Percentiles rank a stretch among this genome's conserved stretches.
phyloP scores from a whole-genome alignment of 2,888 invertebrate species.

The Pyrocoelia pectoralis region DNA sequence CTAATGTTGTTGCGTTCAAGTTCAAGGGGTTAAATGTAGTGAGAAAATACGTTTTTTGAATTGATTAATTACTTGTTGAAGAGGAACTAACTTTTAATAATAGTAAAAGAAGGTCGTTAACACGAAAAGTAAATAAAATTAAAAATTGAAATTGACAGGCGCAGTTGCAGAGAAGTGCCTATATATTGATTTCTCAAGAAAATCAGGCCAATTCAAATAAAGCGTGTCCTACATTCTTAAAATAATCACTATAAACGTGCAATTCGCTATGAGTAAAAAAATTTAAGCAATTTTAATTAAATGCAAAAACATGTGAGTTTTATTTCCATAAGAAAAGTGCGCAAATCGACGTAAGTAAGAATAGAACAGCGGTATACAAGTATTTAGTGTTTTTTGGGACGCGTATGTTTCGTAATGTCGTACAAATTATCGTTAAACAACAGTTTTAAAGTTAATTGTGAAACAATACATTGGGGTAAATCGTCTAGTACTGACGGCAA shows the following conservation, averaged over 20 bases:
- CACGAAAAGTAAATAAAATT: neutral
- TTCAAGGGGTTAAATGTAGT: too few relatives aligned
- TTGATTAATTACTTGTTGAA: too few relatives aligned
- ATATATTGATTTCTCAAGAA: slow-evolving; percentile 38
- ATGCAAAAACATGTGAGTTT: slow-evolving; percentile 18
- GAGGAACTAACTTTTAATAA: neutral
- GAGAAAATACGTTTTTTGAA: too few relatives aligned
- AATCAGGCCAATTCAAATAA: slow-evolving; percentile 48
- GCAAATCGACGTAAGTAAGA: slow-evolving; percentile 18
- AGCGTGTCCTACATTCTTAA: slow-evolving; percentile 47
- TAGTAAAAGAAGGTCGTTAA: slow-evolving; percentile 1
- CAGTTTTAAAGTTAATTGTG: slow-evolving; percentile 44
- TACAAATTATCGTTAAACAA: slow-evolving; percentile 65
- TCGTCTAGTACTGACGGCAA: slow-evolving; percentile 62
- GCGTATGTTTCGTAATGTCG: slow-evolving; percentile 59
- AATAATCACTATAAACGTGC: slow-evolving; percentile 22
- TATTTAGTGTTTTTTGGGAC: neutral
- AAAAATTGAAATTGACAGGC: slow-evolving; percentile 14
- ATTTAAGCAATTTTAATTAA: neutral
- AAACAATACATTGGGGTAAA: slow-evolving; percentile 44
- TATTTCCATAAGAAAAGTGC: slow-evolving; percentile 16
- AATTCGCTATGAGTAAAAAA: slow-evolving; percentile 16
- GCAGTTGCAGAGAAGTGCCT: slow-evolving; percentile 21
- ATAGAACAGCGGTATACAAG: slow-evolving; percentile 13
- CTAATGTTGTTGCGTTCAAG: too few relatives aligned